A percentile compares a stretch with the other conserved stretches of the same genome.
Evolutionary conservation across 2,113 vertebrate species (phyloP).

Genomic region (Callopanchax toddi): DNA sequence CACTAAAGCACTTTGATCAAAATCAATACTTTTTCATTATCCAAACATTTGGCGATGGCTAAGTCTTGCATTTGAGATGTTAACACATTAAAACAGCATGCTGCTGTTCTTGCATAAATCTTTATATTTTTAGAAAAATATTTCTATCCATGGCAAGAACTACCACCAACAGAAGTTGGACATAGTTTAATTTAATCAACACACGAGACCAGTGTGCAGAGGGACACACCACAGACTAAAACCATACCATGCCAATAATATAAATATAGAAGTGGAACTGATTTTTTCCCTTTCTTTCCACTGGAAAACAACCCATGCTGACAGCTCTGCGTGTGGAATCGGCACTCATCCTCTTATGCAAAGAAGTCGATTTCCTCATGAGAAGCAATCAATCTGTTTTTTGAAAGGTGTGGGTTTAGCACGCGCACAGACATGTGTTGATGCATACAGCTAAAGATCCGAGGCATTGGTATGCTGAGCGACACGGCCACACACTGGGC

Average conservation of each 20-base stretch:
- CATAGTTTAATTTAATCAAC: constrained; percentile 25
- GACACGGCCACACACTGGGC: constrained; percentile 55
- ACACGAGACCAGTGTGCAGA: constrained; percentile 1
- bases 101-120: constrained; percentile 19
- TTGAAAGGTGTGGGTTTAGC: background rate
- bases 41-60: background rate
- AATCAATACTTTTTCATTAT: too few relatives aligned
- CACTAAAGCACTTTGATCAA: too few relatives aligned
- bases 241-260: constrained; percentile 3
- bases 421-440: background rate
- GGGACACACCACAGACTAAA: background rate
- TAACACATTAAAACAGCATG: constrained; percentile 20
- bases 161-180: constrained; percentile 30
- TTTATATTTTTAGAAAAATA: constrained; percentile 20
- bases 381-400: constrained; percentile 20
- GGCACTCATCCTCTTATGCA: background rate
- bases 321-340: constrained; percentile 20
- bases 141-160: constrained; percentile 22
- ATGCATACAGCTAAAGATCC: constrained; percentile 25
- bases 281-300: constrained; percentile 19
- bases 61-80: constrained; percentile 3
- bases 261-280: constrained; percentile 13
- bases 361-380: constrained; percentile 5
- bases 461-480: constrained; percentile 31
- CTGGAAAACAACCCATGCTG: constrained; percentile 1